Evolutionary conservation across 2,888 invertebrate species (phyloP), one percentile per base, ranked within the genome.

Genomic region (Allacma fusca): DNA sequence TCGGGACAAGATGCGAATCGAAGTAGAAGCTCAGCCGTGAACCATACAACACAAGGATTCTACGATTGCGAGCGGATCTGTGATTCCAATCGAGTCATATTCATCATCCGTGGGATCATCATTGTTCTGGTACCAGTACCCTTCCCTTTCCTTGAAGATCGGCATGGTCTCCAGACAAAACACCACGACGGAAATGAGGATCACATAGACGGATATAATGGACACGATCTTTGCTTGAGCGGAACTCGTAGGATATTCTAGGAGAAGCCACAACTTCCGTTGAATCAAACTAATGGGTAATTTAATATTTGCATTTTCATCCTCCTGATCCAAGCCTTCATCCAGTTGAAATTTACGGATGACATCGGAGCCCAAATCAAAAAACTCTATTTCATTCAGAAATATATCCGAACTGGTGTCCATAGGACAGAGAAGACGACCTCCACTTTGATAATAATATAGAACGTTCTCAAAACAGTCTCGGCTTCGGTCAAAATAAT

Each of bases 161-260:
- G 89, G 89, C 84, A 89, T 85, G 62, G 89, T 89, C 85, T 90
- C 89, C 82, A 89, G 85, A 86, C 89, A 89, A 85, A 89, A 90
- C 80, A 88, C 89, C 81, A 88, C 87, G 85, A 89, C 89, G 80
- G 89, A 89, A 77, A 89, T 83, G 73, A 89, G 85, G 80, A 90
- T 89, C 75, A 89, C 87, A 78, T 87, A 85, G 78, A 90, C 88
- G 70, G 89, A 89, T 80, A 89, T 87, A 79, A 89, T 88, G 80
- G 89, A 89, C 80, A 89, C 87, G 71, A 88, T 85, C 75, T 89
- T 86, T 57, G 89, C 89, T 76, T 88, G 87, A 82, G 87, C 87
- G 69, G 89, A 89, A 84, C 88, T 89, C 85, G 89, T 89, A 34
- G 89, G 89, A 83, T 89, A 88, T 85, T 90, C 89, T 85, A 89